Conservation (phyloP, 2,113 vertebrate genomes). For the Alosa alosa region DNA sequence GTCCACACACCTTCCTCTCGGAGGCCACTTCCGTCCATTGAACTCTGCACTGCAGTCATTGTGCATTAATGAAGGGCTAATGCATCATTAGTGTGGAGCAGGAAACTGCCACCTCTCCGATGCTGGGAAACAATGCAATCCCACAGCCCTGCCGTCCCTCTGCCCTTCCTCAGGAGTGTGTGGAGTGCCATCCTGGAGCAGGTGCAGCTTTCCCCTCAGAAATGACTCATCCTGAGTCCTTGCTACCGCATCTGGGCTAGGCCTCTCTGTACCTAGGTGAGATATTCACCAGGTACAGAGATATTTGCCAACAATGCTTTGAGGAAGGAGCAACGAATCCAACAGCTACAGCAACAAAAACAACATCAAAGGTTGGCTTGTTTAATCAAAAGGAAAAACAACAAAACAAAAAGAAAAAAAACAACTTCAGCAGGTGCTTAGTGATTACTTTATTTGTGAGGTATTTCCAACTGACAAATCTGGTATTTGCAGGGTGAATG, state of each 20-base stretch:
- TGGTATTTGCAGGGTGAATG: too few species aligned
- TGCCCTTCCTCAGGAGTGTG: neutral
- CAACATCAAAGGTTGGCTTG: neutral
- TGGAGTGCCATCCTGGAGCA: neutral
- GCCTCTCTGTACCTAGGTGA: too few species aligned
- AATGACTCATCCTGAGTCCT: neutral
- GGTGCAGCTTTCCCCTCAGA: neutral
- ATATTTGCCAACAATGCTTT: neutral
- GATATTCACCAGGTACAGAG: neutral
- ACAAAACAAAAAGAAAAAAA: too few species aligned
- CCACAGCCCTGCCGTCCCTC: neutral
- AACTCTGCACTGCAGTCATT: constrained; percentile 16
- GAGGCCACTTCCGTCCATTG: constrained; percentile 40
- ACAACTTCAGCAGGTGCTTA: too few species aligned
- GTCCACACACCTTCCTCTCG: neutral
- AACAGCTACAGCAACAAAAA: neutral
- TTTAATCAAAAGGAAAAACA: too few species aligned
- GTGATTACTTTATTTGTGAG: neutral
- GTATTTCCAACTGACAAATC: too few species aligned
- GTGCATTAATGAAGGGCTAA: neutral
- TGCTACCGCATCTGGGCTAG: neutral
- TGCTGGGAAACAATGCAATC: neutral
- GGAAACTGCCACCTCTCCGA: neutral
- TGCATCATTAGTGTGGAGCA: neutral
- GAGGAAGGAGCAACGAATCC: neutral